Evolutionary conservation across 2,113 vertebrate species (phyloP), one percentile per base, ranked within the genome.

Genomic region (Mohoua ochrocephala): DNA sequence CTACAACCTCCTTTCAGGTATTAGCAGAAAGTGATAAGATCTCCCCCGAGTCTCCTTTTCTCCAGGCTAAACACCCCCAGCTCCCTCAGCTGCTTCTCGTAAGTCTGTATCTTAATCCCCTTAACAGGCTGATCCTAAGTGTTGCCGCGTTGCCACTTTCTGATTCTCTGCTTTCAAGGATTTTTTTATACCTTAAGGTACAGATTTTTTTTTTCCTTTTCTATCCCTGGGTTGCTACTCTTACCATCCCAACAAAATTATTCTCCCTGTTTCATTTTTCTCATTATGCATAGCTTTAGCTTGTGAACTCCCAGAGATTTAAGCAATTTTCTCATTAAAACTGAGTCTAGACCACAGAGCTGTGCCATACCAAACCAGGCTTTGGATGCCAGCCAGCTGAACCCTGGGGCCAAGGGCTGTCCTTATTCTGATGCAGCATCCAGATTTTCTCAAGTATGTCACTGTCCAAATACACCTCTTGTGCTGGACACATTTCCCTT

Each of bases 261-360:
- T 49, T 67, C 10, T 57, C 14, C 61, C 30, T 45, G 10, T 84
- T 87, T 84, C 44, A 22, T 8, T 87, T 84, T 63, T 75, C 31
- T 84, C 33, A 37, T 54, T 87, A 64, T 56, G 33, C 44, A 30
- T 30, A 56, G 10, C 13, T 54, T 74, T 56, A 90, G 3, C 5
- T 39, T 63, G 68, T 54, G 41, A 73, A 71, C 8, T 56, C 70
- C 15, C 41, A 39, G 13, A n/a, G 28, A 54, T 80, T 84, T 69
- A 73, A 69, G 49, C 33, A 60, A 42, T 77, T 73, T 87, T 74
- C 54, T 81, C 30, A 52, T 69, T 65, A 84, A 81, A 80, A 84
- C 5, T 9, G 4, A 89, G 11, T 26, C 54, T 60, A 44, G 64
- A 50, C 11, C 68, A 73, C 33, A 33, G 50, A 61, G 12, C 7